A percentile compares a stretch with the other conserved stretches of the same genome.
These are phyloP conservation scores for Phoxinus phoxinus DNA, from an alignment of 2,113 vertebrate genomes.

Conservation along the genomic window DNA sequence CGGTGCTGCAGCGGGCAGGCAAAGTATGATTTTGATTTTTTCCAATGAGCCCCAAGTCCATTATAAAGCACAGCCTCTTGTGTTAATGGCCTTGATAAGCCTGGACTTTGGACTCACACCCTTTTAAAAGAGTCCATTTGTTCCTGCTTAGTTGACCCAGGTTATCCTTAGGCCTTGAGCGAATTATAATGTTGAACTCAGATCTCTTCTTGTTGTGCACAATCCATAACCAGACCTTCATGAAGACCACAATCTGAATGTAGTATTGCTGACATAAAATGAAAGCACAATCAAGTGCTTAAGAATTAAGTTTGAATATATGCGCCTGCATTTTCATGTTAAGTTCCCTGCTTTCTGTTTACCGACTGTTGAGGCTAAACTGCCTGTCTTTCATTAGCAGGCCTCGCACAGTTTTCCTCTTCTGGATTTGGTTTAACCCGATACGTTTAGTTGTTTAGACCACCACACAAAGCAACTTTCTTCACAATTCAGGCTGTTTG, in stretches of 20 bases:
- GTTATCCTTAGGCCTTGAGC: constrained; percentile 12
- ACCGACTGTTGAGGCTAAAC: neutral
- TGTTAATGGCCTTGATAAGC: constrained; percentile 48
- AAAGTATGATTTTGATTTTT: constrained; percentile 43
- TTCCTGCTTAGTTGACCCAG: constrained; percentile 24
- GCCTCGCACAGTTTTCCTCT: neutral
- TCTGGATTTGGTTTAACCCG: constrained; percentile 17
- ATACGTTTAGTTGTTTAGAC: constrained; percentile 30
- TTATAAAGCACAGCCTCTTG: constrained; percentile 40
- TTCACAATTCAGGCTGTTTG: neutral
- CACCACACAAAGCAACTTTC: constrained; percentile 21
- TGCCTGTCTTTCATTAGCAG: neutral
- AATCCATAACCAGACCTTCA: neutral
- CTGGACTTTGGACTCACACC: constrained; percentile 7
- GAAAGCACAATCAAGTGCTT: too few relatives aligned
- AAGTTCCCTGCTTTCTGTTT: neutral
- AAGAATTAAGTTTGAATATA: neutral
- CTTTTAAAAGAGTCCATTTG: constrained; percentile 37
- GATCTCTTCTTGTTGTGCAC: constrained; percentile 17
- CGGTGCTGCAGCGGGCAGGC: constrained; percentile 3
- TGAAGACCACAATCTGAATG: neutral
- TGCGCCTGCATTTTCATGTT: neutral
- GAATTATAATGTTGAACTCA: constrained; percentile 26
- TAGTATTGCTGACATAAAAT: neutral
- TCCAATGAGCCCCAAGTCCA: constrained; percentile 42